A percentile compares a stretch with the other conserved stretches of the same genome.
Conservation (phyloP, 1,140 invertebrate species). For the Drosophila yakuba region DNA sequence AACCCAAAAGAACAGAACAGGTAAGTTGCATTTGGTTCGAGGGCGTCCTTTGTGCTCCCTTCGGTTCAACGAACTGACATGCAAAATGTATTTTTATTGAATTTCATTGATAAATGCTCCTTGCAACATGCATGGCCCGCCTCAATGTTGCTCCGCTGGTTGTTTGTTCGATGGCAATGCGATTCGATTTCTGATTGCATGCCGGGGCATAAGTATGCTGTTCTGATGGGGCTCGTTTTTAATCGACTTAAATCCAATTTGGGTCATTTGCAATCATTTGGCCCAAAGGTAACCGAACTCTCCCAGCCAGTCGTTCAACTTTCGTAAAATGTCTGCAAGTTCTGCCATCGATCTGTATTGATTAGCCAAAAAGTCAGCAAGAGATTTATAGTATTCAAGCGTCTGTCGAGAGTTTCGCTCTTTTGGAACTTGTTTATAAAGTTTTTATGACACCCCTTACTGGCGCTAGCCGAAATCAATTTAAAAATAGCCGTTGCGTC, state of each 20-base stretch:
- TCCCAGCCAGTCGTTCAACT: constrained; percentile 68
- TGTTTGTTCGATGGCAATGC: constrained; percentile 80
- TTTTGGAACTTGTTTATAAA: constrained; percentile 54
- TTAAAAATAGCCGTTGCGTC: constrained; percentile 51
- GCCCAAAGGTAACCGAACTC: constrained; percentile 54
- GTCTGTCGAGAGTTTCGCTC: constrained; percentile 31
- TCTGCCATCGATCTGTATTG: constrained; percentile 58
- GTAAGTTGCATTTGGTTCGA: constrained; percentile 48
- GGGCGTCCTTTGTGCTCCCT: constrained; percentile 34
- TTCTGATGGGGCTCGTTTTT: neutral
- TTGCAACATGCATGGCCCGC: constrained; percentile 55
- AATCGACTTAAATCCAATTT: constrained; percentile 73
- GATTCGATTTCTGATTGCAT: constrained; percentile 75
- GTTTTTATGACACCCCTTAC: constrained; percentile 37
- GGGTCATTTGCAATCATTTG: constrained; percentile 71
- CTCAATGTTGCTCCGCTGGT: constrained; percentile 37
- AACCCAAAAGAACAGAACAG: constrained; percentile 29
- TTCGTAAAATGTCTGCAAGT: constrained; percentile 44
- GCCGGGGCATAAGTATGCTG: constrained; percentile 34
- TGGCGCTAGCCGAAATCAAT: constrained; percentile 13
- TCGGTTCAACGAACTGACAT: constrained; percentile 35
- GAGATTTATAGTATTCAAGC: constrained; percentile 16
- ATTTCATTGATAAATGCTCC: constrained; percentile 75
- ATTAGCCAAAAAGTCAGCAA: constrained; percentile 33
- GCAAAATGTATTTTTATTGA: constrained; percentile 50